Conservation (phyloP, 2,113 vertebrate species). For the Otolemur garnettii region DNA sequence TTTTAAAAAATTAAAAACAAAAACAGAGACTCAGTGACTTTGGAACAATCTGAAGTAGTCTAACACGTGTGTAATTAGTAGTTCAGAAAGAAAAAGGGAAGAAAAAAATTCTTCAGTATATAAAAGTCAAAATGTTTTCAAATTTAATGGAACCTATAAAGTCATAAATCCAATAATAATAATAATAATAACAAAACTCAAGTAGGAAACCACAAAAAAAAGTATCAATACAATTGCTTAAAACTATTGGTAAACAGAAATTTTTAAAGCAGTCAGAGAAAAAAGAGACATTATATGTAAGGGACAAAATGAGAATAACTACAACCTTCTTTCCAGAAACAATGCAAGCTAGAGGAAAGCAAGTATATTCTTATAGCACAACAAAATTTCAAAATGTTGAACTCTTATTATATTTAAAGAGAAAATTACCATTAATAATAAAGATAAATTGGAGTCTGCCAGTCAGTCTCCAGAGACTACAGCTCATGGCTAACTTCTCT, state of each 20-base stretch:
- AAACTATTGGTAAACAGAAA: not conserved
- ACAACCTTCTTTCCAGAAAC: not conserved
- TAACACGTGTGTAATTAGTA: not conserved
- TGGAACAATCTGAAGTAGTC: not conserved
- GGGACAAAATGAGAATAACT: not conserved
- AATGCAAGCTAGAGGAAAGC: not conserved
- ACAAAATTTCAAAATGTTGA: not conserved
- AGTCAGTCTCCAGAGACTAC: too few relatives aligned
- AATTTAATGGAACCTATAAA: not conserved
- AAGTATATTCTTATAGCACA: not conserved
- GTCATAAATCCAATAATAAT: not conserved
- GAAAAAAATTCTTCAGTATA: not conserved
- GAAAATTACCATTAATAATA: not conserved
- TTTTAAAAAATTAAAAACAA: not conserved
- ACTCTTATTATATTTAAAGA: not conserved
- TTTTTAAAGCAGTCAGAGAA: not conserved
- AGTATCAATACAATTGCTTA: not conserved
- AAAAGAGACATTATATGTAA: not conserved
- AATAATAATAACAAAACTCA: not conserved
- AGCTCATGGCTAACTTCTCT: too few relatives aligned
- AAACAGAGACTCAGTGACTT: not conserved
- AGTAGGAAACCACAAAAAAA: not conserved
- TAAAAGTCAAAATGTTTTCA: not conserved
- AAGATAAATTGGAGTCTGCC: not conserved
- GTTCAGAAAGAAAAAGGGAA: not conserved